Evolutionary conservation across 2,888 invertebrate genomes (phyloP).

Genomic region (Aethes cnicana): DNA sequence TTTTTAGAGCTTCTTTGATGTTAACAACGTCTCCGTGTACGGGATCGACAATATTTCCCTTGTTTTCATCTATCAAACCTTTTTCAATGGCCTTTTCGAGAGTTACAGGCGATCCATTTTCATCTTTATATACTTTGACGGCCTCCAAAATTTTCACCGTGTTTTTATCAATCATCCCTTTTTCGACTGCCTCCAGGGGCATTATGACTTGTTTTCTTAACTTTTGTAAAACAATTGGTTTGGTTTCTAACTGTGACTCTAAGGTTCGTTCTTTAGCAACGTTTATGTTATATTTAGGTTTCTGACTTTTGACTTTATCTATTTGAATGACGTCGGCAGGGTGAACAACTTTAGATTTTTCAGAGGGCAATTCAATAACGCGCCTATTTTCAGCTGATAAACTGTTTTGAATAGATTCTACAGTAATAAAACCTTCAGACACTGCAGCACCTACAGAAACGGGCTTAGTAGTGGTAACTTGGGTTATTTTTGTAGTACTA

Average conservation of each 20-base stretch:
- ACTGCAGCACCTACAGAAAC: constrained; percentile 83
- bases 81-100: constrained; percentile 89
- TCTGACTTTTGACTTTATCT: constrained; percentile 81
- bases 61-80: constrained; percentile 87
- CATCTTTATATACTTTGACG: constrained; percentile 80
- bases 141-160: constrained; percentile 87
- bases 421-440: constrained; percentile 79
- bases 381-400: constrained; percentile 63
- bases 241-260: constrained; percentile 83
- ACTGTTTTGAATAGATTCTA: constrained; percentile 76
- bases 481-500: constrained; percentile 48
- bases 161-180: constrained; percentile 89
- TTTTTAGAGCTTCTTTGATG: constrained; percentile 91
- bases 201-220: constrained; percentile 89
- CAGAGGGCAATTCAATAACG: constrained; percentile 42
- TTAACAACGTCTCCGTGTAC: constrained; percentile 90
- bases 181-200: constrained; percentile 89
- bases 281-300: constrained; percentile 86
- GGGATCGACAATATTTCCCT: constrained; percentile 92
- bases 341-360: constrained; percentile 42
- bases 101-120: constrained; percentile 84
- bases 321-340: constrained; percentile 81
- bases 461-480: constrained; percentile 73
- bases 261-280: constrained; percentile 83
- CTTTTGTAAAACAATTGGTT: constrained; percentile 88